These are phyloP conservation scores for Leptoclinus maculatus DNA, from an alignment of 2,797 vertebrate species.

Conservation along the genomic window DNA sequence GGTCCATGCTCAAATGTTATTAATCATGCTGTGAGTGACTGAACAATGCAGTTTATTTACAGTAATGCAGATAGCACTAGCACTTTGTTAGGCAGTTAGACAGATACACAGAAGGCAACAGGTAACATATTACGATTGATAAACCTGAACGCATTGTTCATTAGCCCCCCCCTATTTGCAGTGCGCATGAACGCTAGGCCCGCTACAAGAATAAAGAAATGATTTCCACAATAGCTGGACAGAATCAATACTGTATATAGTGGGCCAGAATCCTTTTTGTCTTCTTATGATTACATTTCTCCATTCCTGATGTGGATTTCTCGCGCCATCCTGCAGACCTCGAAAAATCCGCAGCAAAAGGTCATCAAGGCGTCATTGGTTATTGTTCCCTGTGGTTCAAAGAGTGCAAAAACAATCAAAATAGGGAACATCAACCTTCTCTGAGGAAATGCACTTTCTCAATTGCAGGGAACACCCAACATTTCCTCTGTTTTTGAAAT, in stretches of 20 bases:
- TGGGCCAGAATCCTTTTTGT: neutral
- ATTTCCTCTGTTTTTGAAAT: conserved; percentile 43
- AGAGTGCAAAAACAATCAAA: conserved; percentile 35
- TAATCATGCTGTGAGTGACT: neutral
- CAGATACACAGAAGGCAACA: neutral
- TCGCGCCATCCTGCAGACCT: conserved; percentile 87
- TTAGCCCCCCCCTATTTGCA: neutral
- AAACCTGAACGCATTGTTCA: neutral
- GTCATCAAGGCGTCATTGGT: conserved; percentile 85
- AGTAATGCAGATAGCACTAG: conserved; percentile 11
- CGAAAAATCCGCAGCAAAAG: conserved; percentile 82
- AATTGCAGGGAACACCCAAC: conserved; percentile 20
- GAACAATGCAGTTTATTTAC: conserved; percentile 51
- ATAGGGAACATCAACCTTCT: neutral
- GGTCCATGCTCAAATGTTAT: neutral
- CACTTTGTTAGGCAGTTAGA: neutral
- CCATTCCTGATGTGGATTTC: conserved; percentile 87
- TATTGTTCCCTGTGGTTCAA: conserved; percentile 83
- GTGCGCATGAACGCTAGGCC: neutral
- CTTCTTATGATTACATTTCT: conserved; percentile 65
- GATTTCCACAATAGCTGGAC: neutral
- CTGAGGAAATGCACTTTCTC: conserved; percentile 42
- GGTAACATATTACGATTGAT: neutral
- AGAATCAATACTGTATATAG: neutral
- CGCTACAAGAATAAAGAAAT: conserved; percentile 10